Percentiles rank a stretch among this genome's conserved stretches.
Conservation (phyloP, 2,888 invertebrate species). For the Leptinotarsa tumamoca region DNA sequence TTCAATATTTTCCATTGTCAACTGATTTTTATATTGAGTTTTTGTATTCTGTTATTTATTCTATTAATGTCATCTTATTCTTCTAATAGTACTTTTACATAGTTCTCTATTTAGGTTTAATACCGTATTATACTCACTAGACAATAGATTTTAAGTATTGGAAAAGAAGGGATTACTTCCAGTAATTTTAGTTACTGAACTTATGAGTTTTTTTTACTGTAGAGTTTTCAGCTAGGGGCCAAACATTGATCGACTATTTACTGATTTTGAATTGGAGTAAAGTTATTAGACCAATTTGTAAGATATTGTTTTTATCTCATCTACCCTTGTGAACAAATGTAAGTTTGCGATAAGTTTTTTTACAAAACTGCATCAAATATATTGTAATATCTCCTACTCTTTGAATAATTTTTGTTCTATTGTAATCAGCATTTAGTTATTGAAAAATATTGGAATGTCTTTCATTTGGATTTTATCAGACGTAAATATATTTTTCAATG, state of each 20-base stretch:
- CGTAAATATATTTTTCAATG: not conserved
- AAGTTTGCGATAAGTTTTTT: slow-evolving; percentile 15
- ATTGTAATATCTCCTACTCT: slow-evolving; percentile 29
- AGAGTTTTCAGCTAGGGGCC: slow-evolving; percentile 24
- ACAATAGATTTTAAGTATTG: too few species aligned
- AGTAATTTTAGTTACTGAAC: not conserved
- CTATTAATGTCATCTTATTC: too few species aligned
- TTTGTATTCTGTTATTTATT: too few species aligned
- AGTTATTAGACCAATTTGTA: slow-evolving; percentile 40
- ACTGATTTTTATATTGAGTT: too few species aligned
- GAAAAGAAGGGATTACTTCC: not conserved
- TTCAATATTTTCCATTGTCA: too few species aligned
- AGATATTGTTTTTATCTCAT: slow-evolving; percentile 28
- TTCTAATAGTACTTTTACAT: too few species aligned
- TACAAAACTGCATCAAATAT: slow-evolving; percentile 43
- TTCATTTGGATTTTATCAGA: not conserved
- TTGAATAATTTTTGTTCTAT: not conserved
- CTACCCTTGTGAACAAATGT: slow-evolving; percentile 12
- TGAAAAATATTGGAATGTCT: not conserved
- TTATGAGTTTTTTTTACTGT: not conserved
- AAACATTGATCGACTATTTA: slow-evolving; percentile 14
- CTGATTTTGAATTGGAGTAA: slow-evolving; percentile 12
- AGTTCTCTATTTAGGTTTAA: too few species aligned
- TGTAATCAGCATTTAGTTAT: not conserved
- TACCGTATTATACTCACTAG: too few species aligned